Base-by-base conservation (phyloP, 2,797 vertebrate species). In the Rhinophrynus dorsalis region DNA sequence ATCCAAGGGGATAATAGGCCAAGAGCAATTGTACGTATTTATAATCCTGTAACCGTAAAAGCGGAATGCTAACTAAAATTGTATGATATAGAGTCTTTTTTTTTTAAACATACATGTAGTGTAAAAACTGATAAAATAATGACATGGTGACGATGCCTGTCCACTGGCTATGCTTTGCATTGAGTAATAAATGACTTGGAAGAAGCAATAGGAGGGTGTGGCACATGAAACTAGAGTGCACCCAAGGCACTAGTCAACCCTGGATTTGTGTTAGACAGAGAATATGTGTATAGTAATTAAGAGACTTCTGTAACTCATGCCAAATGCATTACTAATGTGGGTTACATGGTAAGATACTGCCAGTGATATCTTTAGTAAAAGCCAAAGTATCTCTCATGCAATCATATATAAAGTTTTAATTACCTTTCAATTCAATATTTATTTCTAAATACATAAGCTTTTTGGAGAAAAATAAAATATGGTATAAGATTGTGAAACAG, bases 381-480 rank as follows among this genome's bases (percentile, higher is more conserved):
- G 24, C 60, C 32, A 71, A 63, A 8, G 32, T 17, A 2, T 27
- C 18, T 18, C 2, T 48, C 51, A 50, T 71, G 68, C 68, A 40
- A 23, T 56, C 26, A 32, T 52, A 35, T 45, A 56, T 20, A 29
- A 27, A 52, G 18, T 54, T 20, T 21, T 32, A 45, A 29, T 69
- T 71, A 71, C 68, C 68, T 71, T 29, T 35, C 48, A 50, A 30
- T 63, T 55, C 50, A 56, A 37, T 3, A 55, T 52, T 27, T 52
- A 30, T 27, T 56, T 54, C 52, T 71, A 71, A 64, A 71, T 57
- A 58, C 68, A 71, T 20, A 71, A 6, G 60, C 68, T 71, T 71
- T 56, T 37, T 20, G 26, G 33, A 6, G 33, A 64, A 55, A 55
- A 21, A 71, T 23, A 42, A 58, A 50, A 71, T 42, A 70, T 0